Evolutionary conservation across 2,113 vertebrate species (phyloP).

Genomic region (Telmatochromis sp.): DNA sequence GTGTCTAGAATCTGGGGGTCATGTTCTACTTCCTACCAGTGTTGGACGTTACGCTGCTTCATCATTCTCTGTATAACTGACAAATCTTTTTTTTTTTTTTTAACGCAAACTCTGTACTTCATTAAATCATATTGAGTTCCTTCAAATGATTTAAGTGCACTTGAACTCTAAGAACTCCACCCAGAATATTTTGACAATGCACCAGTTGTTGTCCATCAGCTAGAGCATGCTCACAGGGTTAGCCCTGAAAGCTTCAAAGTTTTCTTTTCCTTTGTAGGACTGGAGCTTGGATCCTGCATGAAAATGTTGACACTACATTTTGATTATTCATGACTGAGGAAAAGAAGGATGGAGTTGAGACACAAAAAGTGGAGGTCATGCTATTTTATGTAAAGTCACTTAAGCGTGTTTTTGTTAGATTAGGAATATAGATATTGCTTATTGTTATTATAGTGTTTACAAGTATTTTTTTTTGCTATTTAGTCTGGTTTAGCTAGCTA

Average conservation of each 20-base stretch:
- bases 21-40: neutral
- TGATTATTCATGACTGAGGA: neutral
- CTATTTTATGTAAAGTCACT: neutral
- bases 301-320: neutral
- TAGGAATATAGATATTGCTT: neutral
- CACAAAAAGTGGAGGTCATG: accelerated
- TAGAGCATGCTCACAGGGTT: neutral
- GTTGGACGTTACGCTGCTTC: accelerated
- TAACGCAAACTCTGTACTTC: neutral
- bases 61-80: neutral
- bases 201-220: neutral
- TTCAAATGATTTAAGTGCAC: neutral
- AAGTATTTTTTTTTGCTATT: neutral
- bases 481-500: neutral
- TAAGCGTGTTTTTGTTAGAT: accelerated
- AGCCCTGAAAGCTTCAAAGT: neutral
- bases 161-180: neutral
- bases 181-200: neutral
- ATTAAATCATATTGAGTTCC: neutral
- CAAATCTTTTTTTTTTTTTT: neutral
- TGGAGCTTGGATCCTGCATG: neutral
- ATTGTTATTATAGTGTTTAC: neutral
- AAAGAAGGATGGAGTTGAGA: neutral
- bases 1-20: neutral
- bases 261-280: neutral